Conservation (phyloP, 1,140 invertebrate genomes). For the Drosophila serrata region DNA sequence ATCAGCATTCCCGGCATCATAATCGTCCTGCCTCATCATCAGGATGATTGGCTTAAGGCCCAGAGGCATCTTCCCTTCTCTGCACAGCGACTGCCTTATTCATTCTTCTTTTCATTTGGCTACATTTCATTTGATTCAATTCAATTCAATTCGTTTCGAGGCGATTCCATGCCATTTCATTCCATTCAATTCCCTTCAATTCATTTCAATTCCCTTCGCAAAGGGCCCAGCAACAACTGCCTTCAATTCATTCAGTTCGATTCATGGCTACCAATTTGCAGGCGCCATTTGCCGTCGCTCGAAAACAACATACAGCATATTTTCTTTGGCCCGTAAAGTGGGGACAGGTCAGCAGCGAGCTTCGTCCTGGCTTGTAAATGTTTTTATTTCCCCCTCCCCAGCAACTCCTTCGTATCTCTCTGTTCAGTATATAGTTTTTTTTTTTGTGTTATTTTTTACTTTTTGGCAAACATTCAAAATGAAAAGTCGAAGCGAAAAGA, state of each 20-base stretch:
- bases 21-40: slow-evolving; percentile 39
- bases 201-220: too few relatives aligned
- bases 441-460: not conserved
- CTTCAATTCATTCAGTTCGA: slow-evolving; percentile 47
- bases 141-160: slow-evolving; percentile 56
- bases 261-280: slow-evolving; percentile 79
- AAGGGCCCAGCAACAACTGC: slow-evolving; percentile 10
- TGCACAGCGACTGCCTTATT: slow-evolving; percentile 2
- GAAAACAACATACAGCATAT: slow-evolving; percentile 73
- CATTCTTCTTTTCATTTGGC: slow-evolving; percentile 27
- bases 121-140: slow-evolving; percentile 59
- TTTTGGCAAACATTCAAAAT: slow-evolving; percentile 74
- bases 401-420: not conserved
- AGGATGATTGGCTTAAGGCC: slow-evolving; percentile 49
- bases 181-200: slow-evolving; percentile 28
- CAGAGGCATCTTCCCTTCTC: slow-evolving; percentile 14
- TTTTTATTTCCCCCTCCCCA: slow-evolving; percentile 61
- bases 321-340: slow-evolving; percentile 42
- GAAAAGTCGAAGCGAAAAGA: slow-evolving; percentile 53
- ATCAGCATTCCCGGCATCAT: slow-evolving; percentile 43
- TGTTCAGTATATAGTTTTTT: not conserved
- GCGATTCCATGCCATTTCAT: slow-evolving; percentile 45
- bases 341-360: slow-evolving; percentile 54
- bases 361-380: slow-evolving; percentile 64
- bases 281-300: slow-evolving; percentile 63